These are phyloP conservation scores for Phyllostomus hastatus DNA, from an alignment of 2,113 vertebrate genomes.

Conservation along the genomic window DNA sequence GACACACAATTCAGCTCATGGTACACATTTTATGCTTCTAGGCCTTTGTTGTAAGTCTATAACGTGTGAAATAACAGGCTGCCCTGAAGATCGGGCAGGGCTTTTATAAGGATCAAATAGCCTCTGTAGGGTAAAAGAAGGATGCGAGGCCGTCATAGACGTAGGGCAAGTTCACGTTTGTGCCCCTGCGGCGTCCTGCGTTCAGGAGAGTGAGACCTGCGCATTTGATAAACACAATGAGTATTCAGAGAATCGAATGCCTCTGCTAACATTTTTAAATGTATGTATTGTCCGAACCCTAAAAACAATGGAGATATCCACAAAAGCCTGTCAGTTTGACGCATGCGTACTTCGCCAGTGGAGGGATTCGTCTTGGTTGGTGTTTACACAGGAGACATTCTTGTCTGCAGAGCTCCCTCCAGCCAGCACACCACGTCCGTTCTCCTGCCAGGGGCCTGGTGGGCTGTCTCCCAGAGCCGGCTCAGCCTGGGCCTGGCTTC, in stretches of 20 bases:
- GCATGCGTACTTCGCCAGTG: neutral
- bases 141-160: neutral
- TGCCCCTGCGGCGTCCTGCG: neutral
- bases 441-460: neutral
- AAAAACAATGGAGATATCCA: neutral
- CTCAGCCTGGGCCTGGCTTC: neutral
- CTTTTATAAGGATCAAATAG: neutral
- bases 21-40: neutral
- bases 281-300: neutral
- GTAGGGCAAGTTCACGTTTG: neutral
- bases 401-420: neutral
- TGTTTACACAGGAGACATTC: neutral
- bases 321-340: neutral
- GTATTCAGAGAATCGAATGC: neutral
- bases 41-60: neutral
- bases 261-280: neutral
- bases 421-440: neutral
- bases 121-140: neutral
- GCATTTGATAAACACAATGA: neutral
- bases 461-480: rapidly evolving
- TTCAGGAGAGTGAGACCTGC: neutral
- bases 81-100: neutral
- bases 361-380: neutral
- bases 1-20: neutral
- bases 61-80: neutral